phyloP scores from a whole-genome alignment of 2,888 invertebrate genomes.

The Silvanus unidentatus region DNA sequence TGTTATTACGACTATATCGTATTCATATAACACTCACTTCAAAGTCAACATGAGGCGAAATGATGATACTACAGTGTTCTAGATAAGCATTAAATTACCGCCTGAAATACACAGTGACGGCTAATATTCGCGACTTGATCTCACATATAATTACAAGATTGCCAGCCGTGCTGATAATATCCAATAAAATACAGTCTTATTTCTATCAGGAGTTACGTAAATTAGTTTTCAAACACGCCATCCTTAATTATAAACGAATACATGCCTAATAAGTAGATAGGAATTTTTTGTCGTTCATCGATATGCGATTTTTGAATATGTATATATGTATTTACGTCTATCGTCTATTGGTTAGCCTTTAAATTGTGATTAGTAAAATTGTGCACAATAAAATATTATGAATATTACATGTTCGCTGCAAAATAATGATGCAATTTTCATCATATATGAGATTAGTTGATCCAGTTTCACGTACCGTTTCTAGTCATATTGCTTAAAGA shows the following conservation, averaged over 20 bases:
- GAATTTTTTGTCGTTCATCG: too few relatives aligned
- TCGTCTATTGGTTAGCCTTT: too few relatives aligned
- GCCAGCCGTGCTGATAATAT: slow-evolving; percentile 25
- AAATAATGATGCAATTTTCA: slow-evolving; percentile 6
- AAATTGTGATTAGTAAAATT: too few relatives aligned
- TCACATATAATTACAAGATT: slow-evolving; percentile 34
- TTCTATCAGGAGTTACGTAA: slow-evolving; percentile 10
- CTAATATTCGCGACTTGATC: slow-evolving; percentile 26
- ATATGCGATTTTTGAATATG: too few relatives aligned
- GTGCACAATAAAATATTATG: too few relatives aligned
- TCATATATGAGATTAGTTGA: slow-evolving; percentile 1
- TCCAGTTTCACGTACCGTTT: slow-evolving; percentile 8
- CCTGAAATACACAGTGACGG: slow-evolving; percentile 31
- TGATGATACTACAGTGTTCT: background rate
- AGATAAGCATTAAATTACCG: slow-evolving; percentile 35
- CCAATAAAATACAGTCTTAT: slow-evolving; percentile 21
- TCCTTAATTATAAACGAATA: too few relatives aligned
- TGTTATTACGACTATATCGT: background rate
- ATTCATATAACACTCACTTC: too few relatives aligned
- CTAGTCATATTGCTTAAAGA: slow-evolving; percentile 7
- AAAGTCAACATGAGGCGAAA: too few relatives aligned
- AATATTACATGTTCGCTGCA: background rate
- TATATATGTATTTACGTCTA: too few relatives aligned
- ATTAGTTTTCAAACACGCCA: background rate
- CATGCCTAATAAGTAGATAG: too few relatives aligned